A percentile compares a stretch with the other conserved stretches of the same genome.
These are phyloP conservation scores for Myanophis thanlyinensis DNA, from an alignment of 2,113 vertebrate genomes.

Conservation along the genomic window DNA sequence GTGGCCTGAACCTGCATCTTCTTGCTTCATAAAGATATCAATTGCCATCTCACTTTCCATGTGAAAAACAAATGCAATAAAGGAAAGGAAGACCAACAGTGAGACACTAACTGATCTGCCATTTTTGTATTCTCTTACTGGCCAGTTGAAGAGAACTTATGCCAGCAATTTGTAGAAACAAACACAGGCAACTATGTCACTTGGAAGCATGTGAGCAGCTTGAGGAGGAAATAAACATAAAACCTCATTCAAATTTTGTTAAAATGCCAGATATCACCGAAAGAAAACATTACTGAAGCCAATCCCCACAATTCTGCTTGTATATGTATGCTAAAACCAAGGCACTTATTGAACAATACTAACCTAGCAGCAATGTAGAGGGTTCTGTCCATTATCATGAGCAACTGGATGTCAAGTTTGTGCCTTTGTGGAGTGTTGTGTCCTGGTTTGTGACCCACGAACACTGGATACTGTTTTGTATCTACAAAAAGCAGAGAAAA, in stretches of 20 bases:
- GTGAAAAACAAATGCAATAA: neutral
- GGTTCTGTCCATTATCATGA: slow-evolving; percentile 92
- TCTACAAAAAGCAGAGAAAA: slow-evolving; percentile 72
- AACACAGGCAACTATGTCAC: neutral
- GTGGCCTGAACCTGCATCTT: neutral
- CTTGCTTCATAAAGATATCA: neutral
- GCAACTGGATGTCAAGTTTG: slow-evolving; percentile 96
- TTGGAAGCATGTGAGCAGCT: neutral
- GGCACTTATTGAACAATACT: slow-evolving; percentile 32
- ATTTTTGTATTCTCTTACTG: neutral
- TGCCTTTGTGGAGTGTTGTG: slow-evolving; percentile 95
- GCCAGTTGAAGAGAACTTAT: neutral
- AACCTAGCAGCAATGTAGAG: slow-evolving; percentile 94
- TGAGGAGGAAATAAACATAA: neutral
- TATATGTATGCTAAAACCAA: neutral
- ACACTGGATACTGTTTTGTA: slow-evolving; percentile 97
- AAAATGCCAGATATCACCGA: neutral
- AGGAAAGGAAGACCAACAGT: neutral
- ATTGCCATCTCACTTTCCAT: neutral
- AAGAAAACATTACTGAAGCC: neutral
- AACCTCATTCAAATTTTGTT: neutral
- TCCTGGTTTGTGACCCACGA: slow-evolving; percentile 98
- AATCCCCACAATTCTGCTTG: neutral
- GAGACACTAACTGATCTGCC: neutral
- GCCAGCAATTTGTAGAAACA: neutral